Percentiles rank a stretch among this genome's conserved stretches.
Conservation (phyloP, 2,888 invertebrate genomes). For the Stenchaetothrips biformis region DNA sequence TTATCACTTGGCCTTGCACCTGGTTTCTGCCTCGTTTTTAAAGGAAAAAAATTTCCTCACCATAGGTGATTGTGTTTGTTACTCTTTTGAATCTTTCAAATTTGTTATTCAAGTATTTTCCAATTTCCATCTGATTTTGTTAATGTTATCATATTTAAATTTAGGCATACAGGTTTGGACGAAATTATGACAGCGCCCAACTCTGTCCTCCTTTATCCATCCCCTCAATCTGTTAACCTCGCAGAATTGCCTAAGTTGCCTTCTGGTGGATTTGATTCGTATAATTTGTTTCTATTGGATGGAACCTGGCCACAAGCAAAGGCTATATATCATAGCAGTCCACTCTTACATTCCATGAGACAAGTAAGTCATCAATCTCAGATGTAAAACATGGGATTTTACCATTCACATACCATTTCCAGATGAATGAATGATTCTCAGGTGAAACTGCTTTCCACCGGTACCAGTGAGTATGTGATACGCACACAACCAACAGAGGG, state of each 20-base stretch:
- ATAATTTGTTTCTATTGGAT: slow-evolving; percentile 80
- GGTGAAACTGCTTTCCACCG: slow-evolving; percentile 70
- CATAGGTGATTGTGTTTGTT: slow-evolving; percentile 49
- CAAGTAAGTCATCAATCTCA: slow-evolving; percentile 50
- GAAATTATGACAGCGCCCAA: slow-evolving; percentile 61
- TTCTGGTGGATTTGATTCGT: slow-evolving; percentile 50
- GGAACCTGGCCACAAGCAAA: slow-evolving; percentile 96
- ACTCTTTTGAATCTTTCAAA: background rate
- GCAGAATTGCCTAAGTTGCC: slow-evolving; percentile 48
- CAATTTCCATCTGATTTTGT: background rate
- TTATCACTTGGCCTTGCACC: slow-evolving; percentile 66
- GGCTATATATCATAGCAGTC: slow-evolving; percentile 80
- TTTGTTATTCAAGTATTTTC: slow-evolving; percentile 23
- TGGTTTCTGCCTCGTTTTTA: slow-evolving; percentile 70
- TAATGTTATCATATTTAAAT: slow-evolving; percentile 28
- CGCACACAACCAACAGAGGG: slow-evolving; percentile 90
- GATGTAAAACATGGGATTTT: background rate
- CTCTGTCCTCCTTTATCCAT: slow-evolving; percentile 76
- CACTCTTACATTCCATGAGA: slow-evolving; percentile 64
- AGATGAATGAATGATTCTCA: slow-evolving; percentile 38
- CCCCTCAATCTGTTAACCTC: slow-evolving; percentile 66
- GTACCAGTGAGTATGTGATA: slow-evolving; percentile 81
- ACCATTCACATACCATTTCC: slow-evolving; percentile 11
- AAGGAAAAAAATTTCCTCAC: slow-evolving; percentile 80
- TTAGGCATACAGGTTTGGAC: slow-evolving; percentile 54